Evolutionary conservation across 92 coral and sea anemone species (phyloP).

Genomic region (Palythoa grandis): DNA sequence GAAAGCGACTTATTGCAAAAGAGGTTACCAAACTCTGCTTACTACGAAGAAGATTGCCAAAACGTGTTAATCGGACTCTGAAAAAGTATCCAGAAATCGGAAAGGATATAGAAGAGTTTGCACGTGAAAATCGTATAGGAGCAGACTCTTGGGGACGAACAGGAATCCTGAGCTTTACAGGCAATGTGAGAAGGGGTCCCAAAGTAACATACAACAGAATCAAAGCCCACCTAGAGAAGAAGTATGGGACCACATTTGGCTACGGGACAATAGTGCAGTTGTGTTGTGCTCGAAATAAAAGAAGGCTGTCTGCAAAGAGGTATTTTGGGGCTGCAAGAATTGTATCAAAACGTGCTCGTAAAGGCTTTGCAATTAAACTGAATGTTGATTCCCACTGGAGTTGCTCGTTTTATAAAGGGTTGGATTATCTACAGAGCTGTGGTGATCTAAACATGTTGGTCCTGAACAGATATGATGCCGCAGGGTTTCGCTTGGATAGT

Average conservation of each 20-base stretch:
- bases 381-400: too few species aligned
- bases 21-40: background rate
- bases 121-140: constrained; percentile 19
- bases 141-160: constrained; percentile 39
- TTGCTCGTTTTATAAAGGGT: too few species aligned
- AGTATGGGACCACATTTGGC: constrained; percentile 16
- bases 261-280: background rate
- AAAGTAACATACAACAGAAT: constrained; percentile 24
- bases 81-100: constrained; percentile 23
- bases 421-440: too few species aligned
- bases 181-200: constrained; percentile 21
- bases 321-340: too few species aligned
- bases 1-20: constrained; percentile 40
- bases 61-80: background rate
- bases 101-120: constrained; percentile 6
- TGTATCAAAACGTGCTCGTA: too few species aligned
- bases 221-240: constrained; percentile 17
- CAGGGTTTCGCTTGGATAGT: too few species aligned
- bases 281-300: too few species aligned
- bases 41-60: constrained; percentile 4
- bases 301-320: too few species aligned
- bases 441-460: too few species aligned
- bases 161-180: constrained; percentile 17
- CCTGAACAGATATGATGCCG: too few species aligned
- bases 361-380: too few species aligned